phyloP scores from a whole-genome alignment of 2,113 vertebrate genomes.

The Morphnarchus princeps region DNA sequence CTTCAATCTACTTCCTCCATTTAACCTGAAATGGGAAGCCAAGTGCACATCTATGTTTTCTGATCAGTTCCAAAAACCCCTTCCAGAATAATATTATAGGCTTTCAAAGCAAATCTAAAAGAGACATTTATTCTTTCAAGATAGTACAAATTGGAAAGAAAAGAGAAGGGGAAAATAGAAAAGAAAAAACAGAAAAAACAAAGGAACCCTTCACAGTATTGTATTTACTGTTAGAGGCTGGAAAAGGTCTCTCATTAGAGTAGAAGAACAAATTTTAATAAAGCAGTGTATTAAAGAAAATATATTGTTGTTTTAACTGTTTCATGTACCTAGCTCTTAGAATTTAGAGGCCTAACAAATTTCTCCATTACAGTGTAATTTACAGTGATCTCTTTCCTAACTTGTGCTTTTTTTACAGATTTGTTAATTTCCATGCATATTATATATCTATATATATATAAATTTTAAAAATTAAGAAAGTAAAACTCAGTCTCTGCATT shows the following conservation, averaged over 20 bases:
- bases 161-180: rapidly evolving
- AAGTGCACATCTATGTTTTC: not conserved
- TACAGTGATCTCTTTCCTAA: not conserved
- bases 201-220: not conserved
- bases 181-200: not conserved
- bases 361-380: not conserved
- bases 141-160: not conserved
- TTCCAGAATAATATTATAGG: not conserved
- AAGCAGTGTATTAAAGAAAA: not conserved
- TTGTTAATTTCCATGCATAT: not conserved
- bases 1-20: not conserved
- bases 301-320: not conserved
- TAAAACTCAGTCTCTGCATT: not conserved
- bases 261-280: not conserved
- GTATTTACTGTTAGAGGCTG: not conserved
- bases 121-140: not conserved
- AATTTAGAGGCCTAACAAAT: not conserved
- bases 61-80: not conserved
- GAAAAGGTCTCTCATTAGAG: not conserved
- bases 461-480: not conserved
- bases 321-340: not conserved
- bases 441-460: not conserved
- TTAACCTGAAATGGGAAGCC: not conserved
- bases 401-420: not conserved
- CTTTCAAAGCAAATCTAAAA: not conserved